phyloP scores from a whole-genome alignment of 2,888 invertebrate genomes.

The Macrosoma leucophasiata region DNA sequence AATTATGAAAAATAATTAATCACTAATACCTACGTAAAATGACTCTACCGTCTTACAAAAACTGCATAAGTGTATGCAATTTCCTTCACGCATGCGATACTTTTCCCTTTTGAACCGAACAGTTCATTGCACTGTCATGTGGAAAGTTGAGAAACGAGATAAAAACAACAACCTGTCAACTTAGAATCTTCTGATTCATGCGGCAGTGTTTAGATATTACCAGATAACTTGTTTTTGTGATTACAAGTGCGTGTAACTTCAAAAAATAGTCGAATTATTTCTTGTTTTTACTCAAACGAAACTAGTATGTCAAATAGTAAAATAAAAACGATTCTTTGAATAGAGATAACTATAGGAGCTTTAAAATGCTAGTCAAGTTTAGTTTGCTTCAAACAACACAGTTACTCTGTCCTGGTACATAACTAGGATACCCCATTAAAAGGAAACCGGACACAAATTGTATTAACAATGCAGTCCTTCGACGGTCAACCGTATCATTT shows the following conservation, averaged over 20 bases:
- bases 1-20: not conserved
- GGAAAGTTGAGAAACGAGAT: conserved; percentile 54
- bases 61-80: conserved; percentile 25
- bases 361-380: too few relatives aligned
- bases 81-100: conserved; percentile 31
- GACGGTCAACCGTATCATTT: too few relatives aligned
- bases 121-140: conserved; percentile 46
- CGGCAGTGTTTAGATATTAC: conserved; percentile 12
- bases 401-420: too few relatives aligned
- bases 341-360: too few relatives aligned
- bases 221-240: conserved; percentile 5
- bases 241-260: conserved; percentile 14
- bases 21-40: not conserved
- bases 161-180: conserved; percentile 33
- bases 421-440: too few relatives aligned
- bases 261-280: too few relatives aligned
- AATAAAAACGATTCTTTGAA: too few relatives aligned
- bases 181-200: conserved; percentile 30
- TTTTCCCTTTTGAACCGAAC: conserved; percentile 49
- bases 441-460: too few relatives aligned
- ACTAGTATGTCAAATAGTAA: too few relatives aligned
- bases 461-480: too few relatives aligned
- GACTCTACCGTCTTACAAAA: not conserved
- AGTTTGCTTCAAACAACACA: too few relatives aligned
- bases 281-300: too few relatives aligned